phyloP scores from a whole-genome alignment of 2,113 vertebrate species.

The Gavia stellata region DNA sequence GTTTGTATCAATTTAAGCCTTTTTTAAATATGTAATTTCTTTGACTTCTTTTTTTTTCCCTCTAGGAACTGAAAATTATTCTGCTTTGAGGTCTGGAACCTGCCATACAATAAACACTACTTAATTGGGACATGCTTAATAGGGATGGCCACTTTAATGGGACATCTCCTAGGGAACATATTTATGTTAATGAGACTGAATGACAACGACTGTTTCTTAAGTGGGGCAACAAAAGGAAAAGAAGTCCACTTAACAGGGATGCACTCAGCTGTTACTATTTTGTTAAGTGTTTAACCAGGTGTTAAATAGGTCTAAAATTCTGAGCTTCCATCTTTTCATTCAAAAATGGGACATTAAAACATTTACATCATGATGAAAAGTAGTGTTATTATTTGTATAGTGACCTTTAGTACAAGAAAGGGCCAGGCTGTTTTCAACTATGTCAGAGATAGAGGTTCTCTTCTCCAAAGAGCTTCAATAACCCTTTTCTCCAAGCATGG shows the following conservation, averaged over 20 bases:
- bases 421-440: neutral
- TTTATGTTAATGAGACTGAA: conserved; percentile 63
- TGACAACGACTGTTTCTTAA: conserved; percentile 62
- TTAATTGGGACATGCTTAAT: conserved; percentile 68
- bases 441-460: neutral
- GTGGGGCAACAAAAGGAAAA: conserved; percentile 58
- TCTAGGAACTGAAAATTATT: conserved; percentile 64
- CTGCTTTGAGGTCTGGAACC: conserved; percentile 65
- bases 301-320: conserved; percentile 28
- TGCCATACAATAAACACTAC: conserved; percentile 66
- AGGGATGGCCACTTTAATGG: conserved; percentile 68
- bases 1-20: conserved; percentile 60
- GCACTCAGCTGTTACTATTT: conserved; percentile 32
- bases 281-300: conserved; percentile 45
- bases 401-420: neutral
- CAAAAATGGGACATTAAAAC: neutral
- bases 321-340: neutral
- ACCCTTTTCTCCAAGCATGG: neutral
- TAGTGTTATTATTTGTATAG: neutral
- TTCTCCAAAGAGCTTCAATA: neutral
- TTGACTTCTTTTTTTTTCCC: conserved; percentile 59
- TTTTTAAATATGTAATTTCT: conserved; percentile 58
- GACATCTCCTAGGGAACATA: conserved; percentile 69
- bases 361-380: neutral
- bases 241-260: conserved; percentile 38